A percentile compares a stretch with the other conserved stretches of the same genome.
Conservation (phyloP, 1,140 invertebrate genomes). For the Orussus abietinus region DNA sequence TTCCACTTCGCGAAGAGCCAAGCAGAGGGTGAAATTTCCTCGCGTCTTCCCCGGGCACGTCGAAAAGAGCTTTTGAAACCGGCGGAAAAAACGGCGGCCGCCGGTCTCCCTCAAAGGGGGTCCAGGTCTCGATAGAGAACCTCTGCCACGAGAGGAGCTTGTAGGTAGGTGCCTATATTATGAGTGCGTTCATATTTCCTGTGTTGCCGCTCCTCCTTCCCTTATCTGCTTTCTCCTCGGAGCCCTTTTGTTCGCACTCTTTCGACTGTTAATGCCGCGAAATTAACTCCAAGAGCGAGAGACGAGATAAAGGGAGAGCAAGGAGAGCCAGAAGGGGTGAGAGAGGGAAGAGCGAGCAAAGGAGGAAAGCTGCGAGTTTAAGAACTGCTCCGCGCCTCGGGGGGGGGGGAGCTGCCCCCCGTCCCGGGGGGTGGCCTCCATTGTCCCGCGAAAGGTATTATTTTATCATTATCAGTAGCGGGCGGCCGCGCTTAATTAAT, state of each 20-base stretch:
- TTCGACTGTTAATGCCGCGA: slow-evolving; percentile 52
- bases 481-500: slow-evolving; percentile 44
- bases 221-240: slow-evolving; percentile 42
- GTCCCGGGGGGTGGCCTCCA: slow-evolving; percentile 20
- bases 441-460: slow-evolving; percentile 42
- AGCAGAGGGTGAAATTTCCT: no score
- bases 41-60: no score
- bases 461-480: slow-evolving; percentile 48
- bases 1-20: no score
- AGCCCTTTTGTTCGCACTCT: slow-evolving; percentile 53
- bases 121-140: no score
- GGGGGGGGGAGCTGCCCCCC: slow-evolving; percentile 2
- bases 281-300: slow-evolving; percentile 48
- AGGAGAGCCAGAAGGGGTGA: no score
- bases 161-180: slow-evolving; percentile 10
- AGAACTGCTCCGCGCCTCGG: slow-evolving; percentile 34
- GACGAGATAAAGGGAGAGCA: slow-evolving; percentile 10
- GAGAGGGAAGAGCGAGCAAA: no score
- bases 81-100: no score
- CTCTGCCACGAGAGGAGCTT: no score
- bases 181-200: slow-evolving; percentile 49
- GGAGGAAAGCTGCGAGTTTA: no score
- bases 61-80: no score
- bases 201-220: slow-evolving; percentile 36
- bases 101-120: no score